phyloP scores from a whole-genome alignment of 2,888 invertebrate genomes.

The Eupithecia abbreviata region DNA sequence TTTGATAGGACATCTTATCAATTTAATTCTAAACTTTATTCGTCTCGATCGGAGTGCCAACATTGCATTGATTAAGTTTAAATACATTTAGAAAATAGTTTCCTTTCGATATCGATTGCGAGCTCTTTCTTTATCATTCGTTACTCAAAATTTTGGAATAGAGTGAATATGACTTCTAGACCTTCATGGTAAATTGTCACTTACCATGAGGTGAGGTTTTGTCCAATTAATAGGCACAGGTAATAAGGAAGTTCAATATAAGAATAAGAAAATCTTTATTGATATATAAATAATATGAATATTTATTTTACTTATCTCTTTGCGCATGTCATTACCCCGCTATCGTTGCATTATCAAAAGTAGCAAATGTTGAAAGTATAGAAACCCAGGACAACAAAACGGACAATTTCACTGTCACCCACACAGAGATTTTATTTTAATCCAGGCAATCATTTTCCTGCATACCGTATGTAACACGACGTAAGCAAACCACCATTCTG shows the following conservation, averaged over 20 bases:
- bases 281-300: too few relatives aligned
- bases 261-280: too few relatives aligned
- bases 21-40: not conserved
- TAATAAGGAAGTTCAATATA: not conserved
- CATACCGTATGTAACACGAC: slow-evolving; percentile 12
- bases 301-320: not conserved
- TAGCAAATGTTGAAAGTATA: not conserved
- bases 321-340: not conserved
- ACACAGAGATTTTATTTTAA: not conserved
- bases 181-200: not conserved
- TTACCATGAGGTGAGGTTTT: not conserved
- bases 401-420: not conserved
- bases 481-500: slow-evolving; percentile 20
- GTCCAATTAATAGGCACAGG: not conserved
- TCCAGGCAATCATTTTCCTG: slow-evolving; percentile 5
- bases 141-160: not conserved
- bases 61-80: not conserved
- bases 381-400: not conserved
- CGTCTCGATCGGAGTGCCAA: not conserved
- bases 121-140: not conserved
- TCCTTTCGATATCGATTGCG: too few relatives aligned
- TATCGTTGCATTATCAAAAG: not conserved
- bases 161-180: not conserved
- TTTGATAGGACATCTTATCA: too few relatives aligned
- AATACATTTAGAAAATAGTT: not conserved